Conservation (phyloP, 1,140 invertebrate genomes). For the Aphelinus certus region DNA sequence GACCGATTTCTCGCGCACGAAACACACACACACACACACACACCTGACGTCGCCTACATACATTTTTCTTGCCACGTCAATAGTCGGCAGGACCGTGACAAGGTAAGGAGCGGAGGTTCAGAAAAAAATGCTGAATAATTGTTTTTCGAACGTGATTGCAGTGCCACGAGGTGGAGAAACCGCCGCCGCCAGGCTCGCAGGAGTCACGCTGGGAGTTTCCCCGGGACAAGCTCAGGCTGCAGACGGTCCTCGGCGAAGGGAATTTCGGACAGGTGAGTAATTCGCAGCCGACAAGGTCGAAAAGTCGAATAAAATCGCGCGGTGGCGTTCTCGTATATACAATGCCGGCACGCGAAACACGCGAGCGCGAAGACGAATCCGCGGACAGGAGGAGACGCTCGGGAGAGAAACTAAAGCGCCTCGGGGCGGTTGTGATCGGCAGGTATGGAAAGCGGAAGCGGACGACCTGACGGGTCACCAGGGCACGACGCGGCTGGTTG, state of each 20-base stretch:
- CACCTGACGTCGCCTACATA: no score
- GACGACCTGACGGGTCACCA: constrained; percentile 81
- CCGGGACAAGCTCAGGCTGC: constrained; percentile 78
- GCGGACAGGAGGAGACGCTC: no score
- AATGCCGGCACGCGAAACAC: not conserved
- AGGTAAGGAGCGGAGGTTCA: no score
- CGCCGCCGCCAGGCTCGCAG: constrained; percentile 65
- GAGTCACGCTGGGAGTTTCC: constrained; percentile 81
- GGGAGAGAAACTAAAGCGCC: not conserved
- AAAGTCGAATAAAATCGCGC: no score
- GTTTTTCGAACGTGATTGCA: constrained; percentile 34
- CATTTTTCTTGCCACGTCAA: no score
- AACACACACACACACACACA: no score
- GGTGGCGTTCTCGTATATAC: no score
- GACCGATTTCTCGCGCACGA: no score
- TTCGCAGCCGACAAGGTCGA: no score
- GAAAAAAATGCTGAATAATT: no score
- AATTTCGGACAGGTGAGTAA: constrained; percentile 81
- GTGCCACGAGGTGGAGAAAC: constrained; percentile 63
- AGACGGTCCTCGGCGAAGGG: constrained; percentile 82
- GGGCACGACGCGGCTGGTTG: constrained; percentile 80
- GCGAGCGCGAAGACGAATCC: no score
- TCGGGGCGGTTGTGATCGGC: not conserved
- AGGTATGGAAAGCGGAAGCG: constrained; percentile 86
- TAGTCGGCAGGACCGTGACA: no score